These are phyloP conservation scores for Scatophagus argus DNA, from an alignment of 2,113 vertebrate genomes.

Conservation along the genomic window DNA sequence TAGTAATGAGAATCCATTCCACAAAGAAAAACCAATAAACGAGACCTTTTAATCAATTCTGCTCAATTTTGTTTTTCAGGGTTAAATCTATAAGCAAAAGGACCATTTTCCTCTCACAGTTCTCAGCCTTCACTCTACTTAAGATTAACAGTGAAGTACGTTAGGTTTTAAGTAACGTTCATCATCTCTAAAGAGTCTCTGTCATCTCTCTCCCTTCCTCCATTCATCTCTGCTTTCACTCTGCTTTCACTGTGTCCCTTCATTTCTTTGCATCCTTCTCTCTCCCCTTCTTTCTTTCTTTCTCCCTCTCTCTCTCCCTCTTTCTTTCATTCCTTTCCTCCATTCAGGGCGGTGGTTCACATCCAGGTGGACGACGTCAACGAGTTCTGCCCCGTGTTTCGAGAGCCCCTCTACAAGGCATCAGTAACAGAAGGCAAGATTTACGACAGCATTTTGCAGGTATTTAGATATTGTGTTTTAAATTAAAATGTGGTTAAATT, in stretches of 20 bases:
- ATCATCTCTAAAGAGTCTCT: conserved; percentile 20
- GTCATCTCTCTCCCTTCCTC: not conserved
- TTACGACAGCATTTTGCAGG: conserved; percentile 95
- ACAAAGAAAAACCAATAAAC: conserved; percentile 17
- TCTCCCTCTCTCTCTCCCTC: not conserved
- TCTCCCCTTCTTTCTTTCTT: not conserved
- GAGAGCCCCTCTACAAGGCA: conserved; percentile 90
- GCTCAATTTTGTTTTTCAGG: not conserved
- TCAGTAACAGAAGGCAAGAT: conserved; percentile 94
- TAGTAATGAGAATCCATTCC: conserved; percentile 4
- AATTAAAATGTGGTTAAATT: not conserved
- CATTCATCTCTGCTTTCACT: conserved; percentile 20
- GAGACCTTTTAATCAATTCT: not conserved
- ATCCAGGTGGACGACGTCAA: conserved; percentile 98
- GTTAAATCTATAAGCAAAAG: not conserved
- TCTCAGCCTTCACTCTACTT: not conserved
- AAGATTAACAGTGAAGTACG: not conserved
- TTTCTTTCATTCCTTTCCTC: not conserved
- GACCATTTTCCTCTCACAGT: conserved; percentile 2
- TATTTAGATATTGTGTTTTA: conserved; percentile 14
- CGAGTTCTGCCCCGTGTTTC: conserved; percentile 94
- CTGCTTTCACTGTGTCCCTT: not conserved
- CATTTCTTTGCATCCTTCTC: not conserved
- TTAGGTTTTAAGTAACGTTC: conserved; percentile 22
- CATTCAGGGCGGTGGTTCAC: conserved; percentile 93